Percentiles rank a stretch among this genome's conserved stretches.
These are phyloP conservation scores for Bombus pascuorum DNA, from an alignment of 1,140 invertebrate genomes.

Conservation along the genomic window DNA sequence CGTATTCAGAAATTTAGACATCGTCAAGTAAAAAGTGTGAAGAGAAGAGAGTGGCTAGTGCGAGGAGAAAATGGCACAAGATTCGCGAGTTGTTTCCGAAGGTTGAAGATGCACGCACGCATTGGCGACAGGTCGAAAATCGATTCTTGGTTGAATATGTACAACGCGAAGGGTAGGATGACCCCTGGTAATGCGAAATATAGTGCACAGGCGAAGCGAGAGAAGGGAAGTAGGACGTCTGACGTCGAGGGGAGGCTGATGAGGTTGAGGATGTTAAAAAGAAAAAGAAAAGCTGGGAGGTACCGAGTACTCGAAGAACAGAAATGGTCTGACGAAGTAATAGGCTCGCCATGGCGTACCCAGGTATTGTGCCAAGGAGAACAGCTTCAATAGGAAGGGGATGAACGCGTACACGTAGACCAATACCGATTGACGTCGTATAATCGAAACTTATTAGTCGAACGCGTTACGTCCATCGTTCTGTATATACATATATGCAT, in stretches of 20 bases:
- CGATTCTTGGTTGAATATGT: constrained; percentile 48
- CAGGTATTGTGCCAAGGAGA: constrained; percentile 60
- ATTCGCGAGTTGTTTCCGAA: neutral
- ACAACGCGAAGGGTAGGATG: constrained; percentile 40
- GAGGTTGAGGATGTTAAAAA: constrained; percentile 27
- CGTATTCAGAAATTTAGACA: too few species aligned
- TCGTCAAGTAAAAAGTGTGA: too few species aligned
- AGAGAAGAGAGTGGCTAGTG: neutral
- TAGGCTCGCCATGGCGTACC: constrained; percentile 61
- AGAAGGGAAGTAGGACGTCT: neutral
- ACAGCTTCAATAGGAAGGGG: constrained; percentile 65
- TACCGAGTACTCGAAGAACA: constrained; percentile 53
- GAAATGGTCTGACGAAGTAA: constrained; percentile 63
- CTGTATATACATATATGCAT: neutral
- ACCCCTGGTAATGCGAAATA: constrained; percentile 64
- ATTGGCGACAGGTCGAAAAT: constrained; percentile 48
- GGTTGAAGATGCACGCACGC: constrained; percentile 26
- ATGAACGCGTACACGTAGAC: constrained; percentile 62
- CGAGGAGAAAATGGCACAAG: too few species aligned
- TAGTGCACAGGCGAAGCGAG: neutral
- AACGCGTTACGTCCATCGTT: neutral
- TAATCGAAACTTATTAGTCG: constrained; percentile 1
- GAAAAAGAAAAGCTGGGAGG: constrained; percentile 13
- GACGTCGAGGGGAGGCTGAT: neutral
- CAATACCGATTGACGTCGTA: constrained; percentile 20